These are phyloP conservation scores for Pomatorhinus ruficollis DNA, from an alignment of 2,113 vertebrate genomes.

Conservation along the genomic window DNA sequence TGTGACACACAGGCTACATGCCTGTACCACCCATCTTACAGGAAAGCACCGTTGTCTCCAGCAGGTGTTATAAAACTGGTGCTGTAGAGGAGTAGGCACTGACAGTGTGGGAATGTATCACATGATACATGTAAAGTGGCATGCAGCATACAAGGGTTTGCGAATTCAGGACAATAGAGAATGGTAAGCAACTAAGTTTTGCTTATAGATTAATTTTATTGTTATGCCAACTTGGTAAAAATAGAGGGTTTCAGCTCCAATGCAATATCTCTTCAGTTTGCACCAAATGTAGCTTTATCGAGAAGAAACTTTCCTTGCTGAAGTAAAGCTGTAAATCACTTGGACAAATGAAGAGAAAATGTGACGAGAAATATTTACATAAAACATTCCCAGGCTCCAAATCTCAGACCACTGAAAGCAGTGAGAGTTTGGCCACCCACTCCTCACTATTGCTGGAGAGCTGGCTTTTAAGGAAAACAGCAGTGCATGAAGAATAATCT, in stretches of 20 bases:
- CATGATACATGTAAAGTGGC: not conserved
- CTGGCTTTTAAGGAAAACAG: constrained; percentile 20
- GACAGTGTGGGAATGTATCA: not conserved
- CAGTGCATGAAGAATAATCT: constrained; percentile 20
- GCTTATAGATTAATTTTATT: not conserved
- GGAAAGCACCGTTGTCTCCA: not conserved
- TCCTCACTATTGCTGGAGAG: not conserved
- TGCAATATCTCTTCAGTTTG: not conserved
- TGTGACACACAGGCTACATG: not conserved
- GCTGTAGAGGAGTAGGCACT: not conserved
- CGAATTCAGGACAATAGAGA: not conserved
- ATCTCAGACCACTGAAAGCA: constrained; percentile 40
- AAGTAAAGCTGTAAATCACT: constrained; percentile 47
- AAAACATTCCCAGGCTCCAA: constrained; percentile 13
- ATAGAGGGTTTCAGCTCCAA: not conserved
- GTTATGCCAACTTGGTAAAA: not conserved
- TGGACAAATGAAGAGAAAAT: constrained; percentile 48
- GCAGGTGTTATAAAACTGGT: constrained; percentile 22
- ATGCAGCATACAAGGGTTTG: constrained; percentile 12
- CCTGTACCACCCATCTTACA: not conserved
- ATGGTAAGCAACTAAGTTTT: not conserved
- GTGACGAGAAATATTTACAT: constrained; percentile 58
- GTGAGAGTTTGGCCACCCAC: constrained; percentile 34
- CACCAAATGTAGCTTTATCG: not conserved
- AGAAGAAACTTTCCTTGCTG: not conserved